Conservation (phyloP, 2,797 vertebrate species). For the Hoplostethus mediterraneus region DNA sequence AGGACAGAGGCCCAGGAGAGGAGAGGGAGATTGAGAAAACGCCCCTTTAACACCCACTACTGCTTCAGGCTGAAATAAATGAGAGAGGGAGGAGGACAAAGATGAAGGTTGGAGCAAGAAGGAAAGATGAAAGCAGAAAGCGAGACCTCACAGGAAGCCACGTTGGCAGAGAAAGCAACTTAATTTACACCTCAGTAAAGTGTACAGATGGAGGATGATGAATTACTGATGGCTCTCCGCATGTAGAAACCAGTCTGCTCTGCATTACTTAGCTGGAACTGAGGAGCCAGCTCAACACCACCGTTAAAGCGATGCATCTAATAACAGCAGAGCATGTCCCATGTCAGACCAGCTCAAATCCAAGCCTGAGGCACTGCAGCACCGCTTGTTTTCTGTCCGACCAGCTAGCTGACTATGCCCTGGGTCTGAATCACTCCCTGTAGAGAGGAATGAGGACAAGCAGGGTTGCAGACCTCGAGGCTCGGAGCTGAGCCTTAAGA, state of each 20-base stretch:
- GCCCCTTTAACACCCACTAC: slow-evolving; percentile 42
- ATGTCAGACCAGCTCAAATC: slow-evolving; percentile 53
- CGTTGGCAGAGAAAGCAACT: slow-evolving; percentile 25
- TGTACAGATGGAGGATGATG: slow-evolving; percentile 23
- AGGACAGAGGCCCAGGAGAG: slow-evolving; percentile 18
- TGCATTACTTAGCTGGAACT: slow-evolving; percentile 27
- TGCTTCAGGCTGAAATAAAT: slow-evolving; percentile 47
- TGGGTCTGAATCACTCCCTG: slow-evolving; percentile 45
- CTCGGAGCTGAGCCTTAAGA: slow-evolving; percentile 37
- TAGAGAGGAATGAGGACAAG: slow-evolving; percentile 36
- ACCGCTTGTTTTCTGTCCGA: slow-evolving; percentile 43
- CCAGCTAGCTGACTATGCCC: slow-evolving; percentile 34
- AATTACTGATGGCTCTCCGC: slow-evolving; percentile 38
- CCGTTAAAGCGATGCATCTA: slow-evolving; percentile 38
- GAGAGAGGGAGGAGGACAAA: slow-evolving; percentile 31
- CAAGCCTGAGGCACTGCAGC: slow-evolving; percentile 53
- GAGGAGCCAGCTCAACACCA: slow-evolving; percentile 1
- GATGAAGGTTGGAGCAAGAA: slow-evolving; percentile 44
- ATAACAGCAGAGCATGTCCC: slow-evolving; percentile 52
- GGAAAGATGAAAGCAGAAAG: slow-evolving; percentile 47
- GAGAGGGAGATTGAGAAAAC: slow-evolving; percentile 38
- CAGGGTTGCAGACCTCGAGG: slow-evolving; percentile 41
- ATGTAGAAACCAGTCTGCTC: slow-evolving; percentile 12
- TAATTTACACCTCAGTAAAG: slow-evolving; percentile 49
- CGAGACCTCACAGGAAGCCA: slow-evolving; percentile 42